Conservation (phyloP, 2,113 vertebrate genomes). For the Cheilinus undulatus region DNA sequence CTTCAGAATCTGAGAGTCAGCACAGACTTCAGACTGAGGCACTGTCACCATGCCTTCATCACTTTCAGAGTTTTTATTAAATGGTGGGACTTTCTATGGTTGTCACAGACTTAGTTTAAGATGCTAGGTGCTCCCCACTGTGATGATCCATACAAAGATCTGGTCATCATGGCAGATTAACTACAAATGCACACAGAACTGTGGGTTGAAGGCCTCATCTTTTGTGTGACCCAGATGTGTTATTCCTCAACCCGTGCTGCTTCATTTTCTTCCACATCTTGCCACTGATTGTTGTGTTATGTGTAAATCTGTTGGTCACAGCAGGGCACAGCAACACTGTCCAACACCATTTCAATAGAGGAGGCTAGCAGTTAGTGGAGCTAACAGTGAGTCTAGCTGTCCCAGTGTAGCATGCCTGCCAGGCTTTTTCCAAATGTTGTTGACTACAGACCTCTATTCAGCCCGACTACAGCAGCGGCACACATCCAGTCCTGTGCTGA, state of each 20-base stretch:
- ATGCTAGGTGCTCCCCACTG: conserved; percentile 9
- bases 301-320: conserved; percentile 42
- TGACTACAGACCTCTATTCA: conserved; percentile 58
- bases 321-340: conserved; percentile 36
- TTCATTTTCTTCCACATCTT: conserved; percentile 36
- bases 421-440: conserved; percentile 75
- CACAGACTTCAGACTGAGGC: conserved; percentile 23
- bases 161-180: conserved; percentile 35
- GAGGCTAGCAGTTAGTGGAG: conserved; percentile 35
- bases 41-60: conserved; percentile 8
- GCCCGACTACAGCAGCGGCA: conserved; percentile 47
- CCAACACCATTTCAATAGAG: conserved; percentile 58
- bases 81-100: conserved; percentile 3
- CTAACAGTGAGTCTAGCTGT: conserved; percentile 49
- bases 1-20: conserved; percentile 11
- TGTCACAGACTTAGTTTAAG: background rate
- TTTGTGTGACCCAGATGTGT: conserved; percentile 51
- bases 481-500: conserved; percentile 44
- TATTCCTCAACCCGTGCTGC: conserved; percentile 27
- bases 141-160: conserved; percentile 40
- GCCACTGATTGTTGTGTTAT: conserved; percentile 37
- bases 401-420: conserved; percentile 63
- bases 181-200: conserved; percentile 28
- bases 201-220: conserved; percentile 23
- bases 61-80: conserved; percentile 7